Percentiles rank a stretch among this genome's conserved stretches.
Evolutionary conservation across 64 coral and sea anemone genomes (phyloP).

Genomic region (Acropora tenuis): DNA sequence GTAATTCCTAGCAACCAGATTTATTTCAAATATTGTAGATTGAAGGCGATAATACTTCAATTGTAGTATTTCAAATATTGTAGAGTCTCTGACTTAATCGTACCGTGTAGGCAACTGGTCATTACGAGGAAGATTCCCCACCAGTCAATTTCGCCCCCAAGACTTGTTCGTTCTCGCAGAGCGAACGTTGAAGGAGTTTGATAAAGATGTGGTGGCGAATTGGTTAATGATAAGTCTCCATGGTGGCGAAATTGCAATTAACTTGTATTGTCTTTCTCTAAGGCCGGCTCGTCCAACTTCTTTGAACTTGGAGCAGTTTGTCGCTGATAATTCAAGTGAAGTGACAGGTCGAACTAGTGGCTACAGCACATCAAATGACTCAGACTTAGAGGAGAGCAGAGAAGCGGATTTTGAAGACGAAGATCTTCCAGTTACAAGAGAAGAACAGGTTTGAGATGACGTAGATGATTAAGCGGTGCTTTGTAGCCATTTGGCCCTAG

Average conservation of each 20-base stretch:
- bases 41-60: no score
- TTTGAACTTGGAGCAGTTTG: slow-evolving; percentile 45
- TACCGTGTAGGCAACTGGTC: no score
- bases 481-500: no score
- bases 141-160: no score
- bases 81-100: no score
- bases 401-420: slow-evolving; percentile 45
- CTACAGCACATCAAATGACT: slow-evolving; percentile 95
- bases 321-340: slow-evolving; percentile 70
- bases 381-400: slow-evolving; percentile 74
- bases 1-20: neutral
- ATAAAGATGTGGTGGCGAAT: no score
- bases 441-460: slow-evolving; percentile 60
- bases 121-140: no score
- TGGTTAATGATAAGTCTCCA: neutral
- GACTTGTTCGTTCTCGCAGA: no score
- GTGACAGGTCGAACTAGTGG: slow-evolving; percentile 77
- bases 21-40: no score
- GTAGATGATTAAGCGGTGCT: no score
- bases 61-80: no score
- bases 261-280: neutral
- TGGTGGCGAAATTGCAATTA: neutral
- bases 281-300: slow-evolving; percentile 60
- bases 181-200: no score
- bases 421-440: slow-evolving; percentile 39